These are phyloP conservation scores for Drosophila bocqueti DNA, from an alignment of 1,140 invertebrate genomes.

Conservation along the genomic window DNA sequence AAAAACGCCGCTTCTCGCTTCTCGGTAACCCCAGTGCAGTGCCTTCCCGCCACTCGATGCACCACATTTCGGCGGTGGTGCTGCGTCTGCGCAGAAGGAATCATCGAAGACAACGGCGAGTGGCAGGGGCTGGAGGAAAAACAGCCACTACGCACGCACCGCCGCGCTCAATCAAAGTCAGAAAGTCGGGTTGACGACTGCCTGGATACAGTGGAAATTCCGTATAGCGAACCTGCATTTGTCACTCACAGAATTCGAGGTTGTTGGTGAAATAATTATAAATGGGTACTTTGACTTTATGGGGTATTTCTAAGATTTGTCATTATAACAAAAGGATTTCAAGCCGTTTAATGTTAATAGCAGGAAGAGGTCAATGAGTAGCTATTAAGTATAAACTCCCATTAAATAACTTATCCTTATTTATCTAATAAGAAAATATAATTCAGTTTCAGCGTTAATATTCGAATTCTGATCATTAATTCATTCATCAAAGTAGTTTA, in stretches of 20 bases:
- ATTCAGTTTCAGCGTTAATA: too few relatives aligned
- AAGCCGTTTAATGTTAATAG: too few relatives aligned
- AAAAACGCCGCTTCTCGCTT: slow-evolving; percentile 57
- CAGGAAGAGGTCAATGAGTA: background rate
- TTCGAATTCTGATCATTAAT: background rate
- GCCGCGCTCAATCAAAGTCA: slow-evolving; percentile 81
- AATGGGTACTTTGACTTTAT: background rate
- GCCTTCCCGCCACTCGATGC: slow-evolving; percentile 48
- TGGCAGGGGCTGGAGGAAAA: background rate
- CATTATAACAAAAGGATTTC: background rate
- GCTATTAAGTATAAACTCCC: too few relatives aligned
- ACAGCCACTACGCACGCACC: slow-evolving; percentile 54
- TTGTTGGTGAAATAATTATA: background rate
- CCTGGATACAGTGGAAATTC: slow-evolving; percentile 9
- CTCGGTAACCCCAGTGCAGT: slow-evolving; percentile 49
- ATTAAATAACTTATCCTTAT: background rate
- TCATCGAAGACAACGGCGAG: slow-evolving; percentile 4
- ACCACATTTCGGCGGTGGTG: slow-evolving; percentile 43
- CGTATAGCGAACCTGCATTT: background rate
- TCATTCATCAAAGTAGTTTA: background rate
- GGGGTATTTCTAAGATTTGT: background rate
- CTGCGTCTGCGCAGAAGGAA: slow-evolving; percentile 63
- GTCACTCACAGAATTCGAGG: background rate
- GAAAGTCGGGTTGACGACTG: slow-evolving; percentile 55
- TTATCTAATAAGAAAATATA: background rate